Evolutionary conservation across 64 coral and sea anemone species (phyloP).

Genomic region (Astreopora myriophthalma): DNA sequence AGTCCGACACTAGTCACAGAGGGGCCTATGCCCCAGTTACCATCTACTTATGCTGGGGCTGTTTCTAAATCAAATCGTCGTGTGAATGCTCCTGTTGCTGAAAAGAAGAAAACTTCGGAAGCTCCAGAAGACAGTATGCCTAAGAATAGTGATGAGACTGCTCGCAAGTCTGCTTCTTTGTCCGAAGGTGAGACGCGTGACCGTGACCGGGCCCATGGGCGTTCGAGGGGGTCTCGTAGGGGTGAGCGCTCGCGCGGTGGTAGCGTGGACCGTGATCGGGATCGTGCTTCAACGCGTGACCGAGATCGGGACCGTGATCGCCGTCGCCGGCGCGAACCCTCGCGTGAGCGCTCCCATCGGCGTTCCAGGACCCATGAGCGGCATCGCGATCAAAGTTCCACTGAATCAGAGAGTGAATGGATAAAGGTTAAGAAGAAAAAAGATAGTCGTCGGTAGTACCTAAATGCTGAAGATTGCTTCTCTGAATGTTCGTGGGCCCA

Average conservation of each 20-base stretch:
- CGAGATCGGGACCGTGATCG: background rate
- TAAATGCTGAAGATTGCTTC: background rate
- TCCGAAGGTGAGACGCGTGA: background rate
- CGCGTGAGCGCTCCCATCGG: background rate
- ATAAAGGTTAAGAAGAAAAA: background rate
- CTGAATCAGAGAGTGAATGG: background rate
- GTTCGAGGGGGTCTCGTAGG: no score
- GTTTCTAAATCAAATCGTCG: no score
- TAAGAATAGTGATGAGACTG: background rate
- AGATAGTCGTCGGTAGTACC: background rate
- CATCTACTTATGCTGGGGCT: no score
- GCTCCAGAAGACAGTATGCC: no score
- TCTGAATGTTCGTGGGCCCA: background rate
- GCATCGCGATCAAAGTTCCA: background rate
- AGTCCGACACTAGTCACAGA: no score
- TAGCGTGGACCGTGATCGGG: background rate
- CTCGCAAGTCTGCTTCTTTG: background rate
- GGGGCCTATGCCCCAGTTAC: no score
- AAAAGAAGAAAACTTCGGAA: no score
- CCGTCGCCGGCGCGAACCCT: background rate
- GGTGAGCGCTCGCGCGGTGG: no score
- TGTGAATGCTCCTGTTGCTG: no score
- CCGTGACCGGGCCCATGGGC: background rate
- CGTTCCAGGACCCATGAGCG: background rate
- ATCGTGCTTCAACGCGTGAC: background rate